A percentile compares a stretch with the other conserved stretches of the same genome.
phyloP scores from a whole-genome alignment of 2,797 vertebrate genomes.

The Myotis daubentonii region DNA sequence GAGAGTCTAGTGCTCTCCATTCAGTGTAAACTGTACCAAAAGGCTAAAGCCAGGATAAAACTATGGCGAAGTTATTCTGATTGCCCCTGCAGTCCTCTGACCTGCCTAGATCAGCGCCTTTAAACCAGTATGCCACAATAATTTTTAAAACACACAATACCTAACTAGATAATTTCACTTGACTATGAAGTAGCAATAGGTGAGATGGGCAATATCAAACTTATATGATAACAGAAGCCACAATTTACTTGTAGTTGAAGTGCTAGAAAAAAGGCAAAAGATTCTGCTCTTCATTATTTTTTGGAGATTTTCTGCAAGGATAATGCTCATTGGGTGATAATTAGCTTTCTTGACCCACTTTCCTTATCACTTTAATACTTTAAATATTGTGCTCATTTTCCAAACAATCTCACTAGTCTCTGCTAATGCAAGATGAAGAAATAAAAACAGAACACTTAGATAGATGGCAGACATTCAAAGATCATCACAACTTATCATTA shows the following conservation, averaged over 20 bases:
- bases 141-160: not conserved
- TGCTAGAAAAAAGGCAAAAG: not conserved
- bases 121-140: not conserved
- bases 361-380: not conserved
- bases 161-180: not conserved
- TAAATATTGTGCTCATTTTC: conserved; percentile 26
- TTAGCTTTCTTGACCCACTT: not conserved
- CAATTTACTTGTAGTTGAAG: not conserved
- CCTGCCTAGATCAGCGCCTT: not conserved
- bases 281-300: conserved; percentile 1
- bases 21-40: not conserved
- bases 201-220: not conserved
- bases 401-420: conserved; percentile 4
- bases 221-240: not conserved
- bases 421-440: not conserved
- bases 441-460: conserved; percentile 7
- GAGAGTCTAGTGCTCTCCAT: not conserved
- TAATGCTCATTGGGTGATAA: not conserved
- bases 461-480: conserved; percentile 5
- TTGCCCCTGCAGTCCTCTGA: not conserved
- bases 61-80: not conserved
- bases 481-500: not conserved
- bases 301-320: conserved; percentile 7
- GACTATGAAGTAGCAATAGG: not conserved
- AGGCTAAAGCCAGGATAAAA: not conserved